Evolutionary conservation across 1,140 invertebrate genomes (phyloP).

Genomic region (Eumaeus atala): DNA sequence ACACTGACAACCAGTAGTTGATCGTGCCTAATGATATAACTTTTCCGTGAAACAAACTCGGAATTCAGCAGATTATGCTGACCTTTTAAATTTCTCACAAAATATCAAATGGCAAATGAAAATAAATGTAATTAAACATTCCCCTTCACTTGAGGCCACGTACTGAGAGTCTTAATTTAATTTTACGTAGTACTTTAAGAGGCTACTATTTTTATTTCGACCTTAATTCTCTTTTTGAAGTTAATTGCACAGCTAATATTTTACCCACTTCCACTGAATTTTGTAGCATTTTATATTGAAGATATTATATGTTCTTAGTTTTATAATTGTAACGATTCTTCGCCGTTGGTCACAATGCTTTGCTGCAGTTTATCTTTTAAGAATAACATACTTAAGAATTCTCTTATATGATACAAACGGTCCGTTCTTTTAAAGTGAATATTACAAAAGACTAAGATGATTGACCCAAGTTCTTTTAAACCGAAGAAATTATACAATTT

Average conservation of each 20-base stretch:
- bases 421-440: conserved; percentile 1
- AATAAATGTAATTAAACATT: conserved; percentile 6
- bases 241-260: conserved; percentile 5
- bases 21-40: too few species aligned
- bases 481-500: conserved; percentile 30
- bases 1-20: too few species aligned
- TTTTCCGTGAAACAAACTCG: too few species aligned
- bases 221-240: conserved; percentile 7
- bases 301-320: not conserved
- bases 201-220: conserved; percentile 7
- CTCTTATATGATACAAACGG: not conserved
- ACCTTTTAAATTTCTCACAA: not conserved
- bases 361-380: conserved; percentile 2
- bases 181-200: conserved; percentile 7
- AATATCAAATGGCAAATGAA: conserved; percentile 4
- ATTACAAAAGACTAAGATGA: not conserved
- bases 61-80: not conserved
- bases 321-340: not conserved
- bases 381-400: not conserved
- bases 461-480: not conserved
- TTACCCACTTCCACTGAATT: conserved; percentile 3
- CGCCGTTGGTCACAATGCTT: too few species aligned
- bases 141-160: conserved; percentile 6
- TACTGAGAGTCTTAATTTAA: conserved; percentile 6
- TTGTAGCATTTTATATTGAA: not conserved